These are phyloP conservation scores for Cephus pygmeus DNA, from an alignment of 2,888 invertebrate genomes.

Conservation along the genomic window DNA sequence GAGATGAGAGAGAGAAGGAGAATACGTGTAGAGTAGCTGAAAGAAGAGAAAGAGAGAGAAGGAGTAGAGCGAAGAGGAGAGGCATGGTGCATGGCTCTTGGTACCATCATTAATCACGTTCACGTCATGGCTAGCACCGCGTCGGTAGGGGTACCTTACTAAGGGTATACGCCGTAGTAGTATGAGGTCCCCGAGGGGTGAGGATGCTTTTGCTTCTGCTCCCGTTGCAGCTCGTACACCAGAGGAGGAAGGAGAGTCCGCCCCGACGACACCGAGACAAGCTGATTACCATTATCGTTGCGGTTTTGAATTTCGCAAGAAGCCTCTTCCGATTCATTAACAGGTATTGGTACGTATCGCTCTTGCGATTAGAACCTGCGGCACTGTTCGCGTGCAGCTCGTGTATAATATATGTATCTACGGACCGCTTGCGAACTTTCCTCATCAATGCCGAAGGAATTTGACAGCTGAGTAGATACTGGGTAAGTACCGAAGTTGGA, in stretches of 20 bases:
- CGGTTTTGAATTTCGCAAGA: conserved; percentile 30
- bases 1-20: conserved; percentile 22
- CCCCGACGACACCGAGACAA: conserved; percentile 46
- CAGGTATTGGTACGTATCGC: too few relatives aligned
- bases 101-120: conserved; percentile 64
- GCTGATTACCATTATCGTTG: conserved; percentile 52
- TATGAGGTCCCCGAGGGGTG: conserved; percentile 40
- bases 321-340: conserved; percentile 9
- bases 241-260: conserved; percentile 34
- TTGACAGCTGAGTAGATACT: too few relatives aligned
- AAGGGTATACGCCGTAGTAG: conserved; percentile 56
- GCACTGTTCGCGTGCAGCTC: too few relatives aligned
- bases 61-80: conserved; percentile 8
- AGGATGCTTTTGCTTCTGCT: conserved; percentile 42
- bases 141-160: conserved; percentile 63
- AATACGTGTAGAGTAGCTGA: conserved; percentile 18
- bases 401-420: too few relatives aligned
- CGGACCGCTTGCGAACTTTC: too few relatives aligned
- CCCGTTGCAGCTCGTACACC: conserved; percentile 31
- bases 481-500: too few relatives aligned
- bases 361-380: too few relatives aligned
- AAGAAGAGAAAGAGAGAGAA: background rate
- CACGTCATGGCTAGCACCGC: conserved; percentile 63
- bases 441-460: too few relatives aligned
- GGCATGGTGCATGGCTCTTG: conserved; percentile 58